Evolutionary conservation across 2,888 invertebrate genomes (phyloP).

Genomic region (Plutella xylostella): DNA sequence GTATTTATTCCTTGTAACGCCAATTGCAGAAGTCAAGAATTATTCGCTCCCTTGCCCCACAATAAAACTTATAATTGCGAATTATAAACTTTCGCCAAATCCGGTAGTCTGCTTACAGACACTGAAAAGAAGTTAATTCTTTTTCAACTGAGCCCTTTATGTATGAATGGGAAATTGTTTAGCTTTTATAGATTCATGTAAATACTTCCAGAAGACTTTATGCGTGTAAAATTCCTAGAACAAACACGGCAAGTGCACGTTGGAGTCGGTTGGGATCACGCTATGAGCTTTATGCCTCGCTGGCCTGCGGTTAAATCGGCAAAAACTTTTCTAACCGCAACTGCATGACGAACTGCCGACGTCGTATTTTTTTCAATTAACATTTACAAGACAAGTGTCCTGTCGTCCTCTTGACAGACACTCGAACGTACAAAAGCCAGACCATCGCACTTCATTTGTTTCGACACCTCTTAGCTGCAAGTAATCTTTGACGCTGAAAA

Average conservation of each 20-base stretch:
- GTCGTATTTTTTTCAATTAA: neutral
- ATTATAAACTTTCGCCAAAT: conserved; percentile 32
- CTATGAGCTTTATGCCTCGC: neutral
- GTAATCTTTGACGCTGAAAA: conserved; percentile 44
- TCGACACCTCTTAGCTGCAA: conserved; percentile 42
- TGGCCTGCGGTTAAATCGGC: neutral
- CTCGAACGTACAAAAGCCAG: conserved; percentile 56
- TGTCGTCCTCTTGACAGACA: conserved; percentile 25
- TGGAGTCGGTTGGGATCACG: neutral
- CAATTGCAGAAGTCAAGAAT: conserved; percentile 21
- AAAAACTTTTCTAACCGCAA: neutral
- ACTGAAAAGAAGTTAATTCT: conserved; percentile 28
- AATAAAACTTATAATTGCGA: conserved; percentile 25
- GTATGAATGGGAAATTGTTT: neutral
- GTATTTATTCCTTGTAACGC: neutral
- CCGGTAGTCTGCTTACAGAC: conserved; percentile 29
- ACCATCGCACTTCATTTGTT: conserved; percentile 57
- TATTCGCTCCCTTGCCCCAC: conserved; percentile 33
- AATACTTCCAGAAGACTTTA: too few species aligned
- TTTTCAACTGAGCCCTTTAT: neutral
- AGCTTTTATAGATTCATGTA: neutral
- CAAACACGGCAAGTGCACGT: neutral
- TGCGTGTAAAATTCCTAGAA: neutral
- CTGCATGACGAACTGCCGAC: neutral
- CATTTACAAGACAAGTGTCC: conserved; percentile 21